Conservation (phyloP, 2,888 invertebrate species). For the Drosophila paramelanica region DNA sequence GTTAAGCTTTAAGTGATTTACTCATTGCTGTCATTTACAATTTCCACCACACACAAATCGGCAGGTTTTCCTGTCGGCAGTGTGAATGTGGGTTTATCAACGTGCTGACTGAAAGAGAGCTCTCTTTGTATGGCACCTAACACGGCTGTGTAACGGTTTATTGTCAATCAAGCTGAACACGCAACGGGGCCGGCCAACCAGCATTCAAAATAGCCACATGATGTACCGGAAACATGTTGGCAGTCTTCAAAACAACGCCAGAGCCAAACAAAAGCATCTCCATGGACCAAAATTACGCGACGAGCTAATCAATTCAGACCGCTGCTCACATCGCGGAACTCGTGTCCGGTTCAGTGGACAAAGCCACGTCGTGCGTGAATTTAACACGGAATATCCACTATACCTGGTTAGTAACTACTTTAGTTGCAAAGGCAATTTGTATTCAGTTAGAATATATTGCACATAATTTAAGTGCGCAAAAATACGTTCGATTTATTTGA, state of each 20-base stretch:
- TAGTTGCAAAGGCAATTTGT: too few relatives aligned
- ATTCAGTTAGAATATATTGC: too few relatives aligned
- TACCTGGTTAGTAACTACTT: too few relatives aligned
- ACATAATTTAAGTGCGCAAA: too few relatives aligned
- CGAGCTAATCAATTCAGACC: constrained; percentile 10
- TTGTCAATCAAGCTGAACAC: constrained; percentile 7
- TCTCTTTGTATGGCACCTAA: neutral
- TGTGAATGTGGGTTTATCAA: neutral
- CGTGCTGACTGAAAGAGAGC: neutral
- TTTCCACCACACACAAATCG: too few relatives aligned
- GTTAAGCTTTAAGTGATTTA: too few relatives aligned
- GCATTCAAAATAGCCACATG: constrained; percentile 3
- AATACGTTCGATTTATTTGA: too few relatives aligned
- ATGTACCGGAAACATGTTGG: neutral
- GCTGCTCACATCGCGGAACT: neutral
- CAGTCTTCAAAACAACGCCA: constrained; percentile 4
- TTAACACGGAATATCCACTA: too few relatives aligned
- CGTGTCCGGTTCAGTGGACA: too few relatives aligned
- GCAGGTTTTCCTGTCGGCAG: neutral
- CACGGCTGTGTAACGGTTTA: neutral
- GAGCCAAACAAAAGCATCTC: constrained; percentile 3
- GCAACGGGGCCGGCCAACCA: neutral
- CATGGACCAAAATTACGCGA: constrained; percentile 1
- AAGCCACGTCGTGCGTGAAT: too few relatives aligned
- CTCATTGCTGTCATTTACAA: too few relatives aligned